Base-by-base conservation (phyloP, 2,113 vertebrate species). In the Neogobius melanostomus region DNA sequence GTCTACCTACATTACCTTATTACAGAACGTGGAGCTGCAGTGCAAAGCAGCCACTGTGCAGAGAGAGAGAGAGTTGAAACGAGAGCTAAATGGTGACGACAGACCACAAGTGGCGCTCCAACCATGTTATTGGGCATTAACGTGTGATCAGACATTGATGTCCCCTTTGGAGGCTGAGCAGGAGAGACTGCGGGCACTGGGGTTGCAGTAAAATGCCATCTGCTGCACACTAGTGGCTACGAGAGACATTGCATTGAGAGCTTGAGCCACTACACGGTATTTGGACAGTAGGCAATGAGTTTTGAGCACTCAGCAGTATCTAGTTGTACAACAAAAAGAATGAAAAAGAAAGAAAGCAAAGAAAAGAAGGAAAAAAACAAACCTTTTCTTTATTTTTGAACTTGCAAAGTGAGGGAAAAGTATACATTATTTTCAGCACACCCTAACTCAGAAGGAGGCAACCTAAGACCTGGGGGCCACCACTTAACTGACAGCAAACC, bases 191-290 rank as follows among this genome's bases (percentile, higher is more conserved):
- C 5, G 54, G 74, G 45, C n/a, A 36, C 11, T 7, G 57, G 6
- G 75, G 46, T 44, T 74, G 54, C 42, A 16, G 66, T 71, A 21
- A 45, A 10, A 46, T 15, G 73, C 63, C n/a, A 21, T 53, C 57
- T 88, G 73, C 77, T 85, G 83, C 89, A 51, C 6, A 43, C 88
- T 80, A 90, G 84, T 89, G 88, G 86, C 51, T 63, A 69, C 64
- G 82, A 6, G 62, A 48, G 53, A 54, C 47, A 86, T 69, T 83
- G 56, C 87, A 88, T 6, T 17, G 9, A 54, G 12, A 12, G 11
- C 43, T 9, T 48, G 63, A 64, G 45, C n/a, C n/a, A 7, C 10
- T 43, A 12, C 12, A 44, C 11, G 1, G 5, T 6, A 42, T 42
- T 59, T 59, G 28, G 56, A 42, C 56, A 42, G 1, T 7, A 11